Conservation (phyloP, 2,888 invertebrate species). For the Eulithis testata region DNA sequence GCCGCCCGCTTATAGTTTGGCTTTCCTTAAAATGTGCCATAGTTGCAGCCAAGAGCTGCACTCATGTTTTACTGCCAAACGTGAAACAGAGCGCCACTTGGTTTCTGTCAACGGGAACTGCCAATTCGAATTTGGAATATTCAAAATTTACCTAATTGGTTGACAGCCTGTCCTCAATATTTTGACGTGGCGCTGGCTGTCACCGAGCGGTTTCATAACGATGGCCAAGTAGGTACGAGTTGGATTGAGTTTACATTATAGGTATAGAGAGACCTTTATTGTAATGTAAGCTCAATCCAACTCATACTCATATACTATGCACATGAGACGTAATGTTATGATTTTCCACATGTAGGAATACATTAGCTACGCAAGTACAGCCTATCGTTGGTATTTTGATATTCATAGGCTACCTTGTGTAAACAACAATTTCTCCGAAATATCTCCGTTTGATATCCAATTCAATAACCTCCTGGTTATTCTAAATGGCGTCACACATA, state of each 20-base stretch:
- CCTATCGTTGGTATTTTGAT: constrained; percentile 32
- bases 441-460: constrained; percentile 28
- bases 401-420: constrained; percentile 36
- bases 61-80: constrained; percentile 32
- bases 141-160: constrained; percentile 67
- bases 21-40: constrained; percentile 7
- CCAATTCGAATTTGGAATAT: constrained; percentile 66
- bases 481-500: constrained; percentile 25
- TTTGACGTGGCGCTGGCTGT: constrained; percentile 22
- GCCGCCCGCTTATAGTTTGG: no score
- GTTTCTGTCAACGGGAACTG: constrained; percentile 73
- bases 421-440: constrained; percentile 33
- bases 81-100: constrained; percentile 63
- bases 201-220: constrained; percentile 21
- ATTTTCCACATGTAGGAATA: constrained; percentile 6
- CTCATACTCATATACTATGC: no score
- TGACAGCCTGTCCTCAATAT: constrained; percentile 69
- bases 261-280: neutral
- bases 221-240: constrained; percentile 24
- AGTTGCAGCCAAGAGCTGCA: constrained; percentile 7
- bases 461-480: constrained; percentile 3
- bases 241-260: neutral
- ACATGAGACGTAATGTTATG: neutral
- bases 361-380: constrained; percentile 27
- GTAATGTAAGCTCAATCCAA: no score